Percentiles rank a stretch among this genome's conserved stretches.
These are phyloP conservation scores for Dusona sp. DNA, from an alignment of 2,888 invertebrate species.

Conservation along the genomic window DNA sequence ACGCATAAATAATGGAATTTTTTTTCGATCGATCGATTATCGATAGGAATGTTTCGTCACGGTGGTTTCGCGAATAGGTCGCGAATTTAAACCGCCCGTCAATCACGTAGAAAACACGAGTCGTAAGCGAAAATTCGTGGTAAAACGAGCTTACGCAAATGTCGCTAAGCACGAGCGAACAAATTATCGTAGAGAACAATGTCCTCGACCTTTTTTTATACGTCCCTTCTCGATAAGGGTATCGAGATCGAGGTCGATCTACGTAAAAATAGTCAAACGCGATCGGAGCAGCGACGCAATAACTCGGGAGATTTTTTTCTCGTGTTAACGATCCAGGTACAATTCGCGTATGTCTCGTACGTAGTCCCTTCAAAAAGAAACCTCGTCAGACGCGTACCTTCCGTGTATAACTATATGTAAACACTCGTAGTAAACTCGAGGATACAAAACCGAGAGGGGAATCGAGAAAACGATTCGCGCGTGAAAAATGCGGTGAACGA, in stretches of 20 bases:
- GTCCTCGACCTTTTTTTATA: conserved; percentile 56
- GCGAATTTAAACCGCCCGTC: not conserved
- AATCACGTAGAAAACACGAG: not conserved
- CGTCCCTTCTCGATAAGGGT: conserved; percentile 46
- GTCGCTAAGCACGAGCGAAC: conserved; percentile 24
- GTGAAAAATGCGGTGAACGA: conserved; percentile 56
- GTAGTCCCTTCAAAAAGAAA: conserved; percentile 4
- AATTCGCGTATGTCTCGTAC: conserved; percentile 25
- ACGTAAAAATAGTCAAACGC: conserved; percentile 62
- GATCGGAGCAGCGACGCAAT: conserved; percentile 50
- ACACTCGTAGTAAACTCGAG: not conserved
- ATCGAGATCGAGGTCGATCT: conserved; percentile 62
- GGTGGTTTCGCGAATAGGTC: not conserved
- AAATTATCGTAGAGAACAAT: conserved; percentile 28
- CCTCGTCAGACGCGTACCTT: not conserved
- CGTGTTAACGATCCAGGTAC: conserved; percentile 46
- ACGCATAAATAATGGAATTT: not conserved
- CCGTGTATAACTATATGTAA: not conserved
- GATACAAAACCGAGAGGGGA: conserved; percentile 4
- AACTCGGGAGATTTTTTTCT: conserved; percentile 47
- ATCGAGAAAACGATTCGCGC: conserved; percentile 56
- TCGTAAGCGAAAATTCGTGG: conserved; percentile 19
- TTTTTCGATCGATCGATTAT: not conserved
- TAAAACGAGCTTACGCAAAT: conserved; percentile 4
- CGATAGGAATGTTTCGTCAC: not conserved